phyloP scores from a whole-genome alignment of 2,113 vertebrate genomes.

The Myocastor coypus region DNA sequence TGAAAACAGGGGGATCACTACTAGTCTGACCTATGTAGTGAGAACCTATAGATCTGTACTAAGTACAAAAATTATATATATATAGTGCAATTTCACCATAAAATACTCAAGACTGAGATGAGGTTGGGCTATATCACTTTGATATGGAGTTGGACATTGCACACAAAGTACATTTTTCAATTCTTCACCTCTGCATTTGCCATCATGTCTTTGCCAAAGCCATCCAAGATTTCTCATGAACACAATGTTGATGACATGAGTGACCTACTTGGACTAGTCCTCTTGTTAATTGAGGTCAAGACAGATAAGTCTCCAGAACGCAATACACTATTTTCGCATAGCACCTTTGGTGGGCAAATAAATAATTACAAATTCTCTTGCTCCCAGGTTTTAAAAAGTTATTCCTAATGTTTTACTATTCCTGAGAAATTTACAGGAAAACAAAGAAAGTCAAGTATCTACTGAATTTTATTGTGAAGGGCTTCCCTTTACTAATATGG shows the following conservation, averaged over 20 bases:
- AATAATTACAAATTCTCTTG: constrained; percentile 16
- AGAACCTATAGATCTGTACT: no score
- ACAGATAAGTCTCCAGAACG: background rate
- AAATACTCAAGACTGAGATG: background rate
- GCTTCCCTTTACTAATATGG: constrained; percentile 3
- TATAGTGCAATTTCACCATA: background rate
- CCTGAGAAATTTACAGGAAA: background rate
- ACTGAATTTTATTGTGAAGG: background rate
- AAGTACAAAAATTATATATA: no score
- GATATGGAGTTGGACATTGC: background rate
- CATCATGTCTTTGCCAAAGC: background rate
- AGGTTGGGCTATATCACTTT: background rate
- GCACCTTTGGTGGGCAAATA: background rate
- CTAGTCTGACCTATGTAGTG: no score
- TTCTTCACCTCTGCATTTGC: background rate
- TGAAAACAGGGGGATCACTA: no score
- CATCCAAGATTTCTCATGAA: background rate
- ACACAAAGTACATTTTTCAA: background rate
- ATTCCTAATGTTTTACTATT: background rate
- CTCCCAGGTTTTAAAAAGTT: constrained; percentile 27
- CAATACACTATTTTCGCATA: background rate
- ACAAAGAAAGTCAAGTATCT: constrained; percentile 4
- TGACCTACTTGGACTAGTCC: constrained; percentile 35
- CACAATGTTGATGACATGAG: background rate
- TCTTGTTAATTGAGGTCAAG: background rate